Evolutionary conservation across 2,113 vertebrate species (phyloP).

Genomic region (Larimichthys polyactis): DNA sequence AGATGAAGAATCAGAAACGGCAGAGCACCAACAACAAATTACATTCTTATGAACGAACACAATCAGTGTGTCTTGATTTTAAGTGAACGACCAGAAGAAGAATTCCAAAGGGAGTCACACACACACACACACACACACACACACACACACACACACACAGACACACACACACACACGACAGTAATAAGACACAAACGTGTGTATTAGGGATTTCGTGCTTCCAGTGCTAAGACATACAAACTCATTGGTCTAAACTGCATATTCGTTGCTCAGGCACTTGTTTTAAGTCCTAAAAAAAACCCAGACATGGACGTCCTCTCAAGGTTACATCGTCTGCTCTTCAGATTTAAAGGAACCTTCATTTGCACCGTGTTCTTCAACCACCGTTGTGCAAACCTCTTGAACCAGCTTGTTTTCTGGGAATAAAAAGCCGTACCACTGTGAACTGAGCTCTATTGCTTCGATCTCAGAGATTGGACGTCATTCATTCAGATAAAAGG

Average conservation of each 20-base stretch:
- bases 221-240: slow-evolving; percentile 54
- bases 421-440: slow-evolving; percentile 33
- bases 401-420: background rate
- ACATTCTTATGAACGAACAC: slow-evolving; percentile 55
- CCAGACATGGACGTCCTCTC: slow-evolving; percentile 3
- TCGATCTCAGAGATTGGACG: slow-evolving; percentile 34
- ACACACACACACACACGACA: background rate
- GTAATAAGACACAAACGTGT: slow-evolving; percentile 44
- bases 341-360: slow-evolving; percentile 9
- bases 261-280: slow-evolving; percentile 78
- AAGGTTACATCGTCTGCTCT: slow-evolving; percentile 25
- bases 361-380: background rate
- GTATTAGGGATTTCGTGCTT: slow-evolving; percentile 31
- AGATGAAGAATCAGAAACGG: slow-evolving; percentile 22
- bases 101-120: slow-evolving; percentile 23
- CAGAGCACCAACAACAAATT: slow-evolving; percentile 27
- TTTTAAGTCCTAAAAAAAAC: slow-evolving; percentile 51
- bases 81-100: slow-evolving; percentile 2
- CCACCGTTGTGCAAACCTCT: slow-evolving; percentile 23
- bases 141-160: too few relatives aligned
- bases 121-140: too few relatives aligned
- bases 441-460: slow-evolving; percentile 65
- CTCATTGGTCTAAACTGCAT: slow-evolving; percentile 71
- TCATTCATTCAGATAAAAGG: slow-evolving; percentile 42
- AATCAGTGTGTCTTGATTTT: slow-evolving; percentile 53